A percentile compares a stretch with the other conserved stretches of the same genome.
phyloP scores from a whole-genome alignment of 2,797 vertebrate genomes.

The Crocidura indochinensis region DNA sequence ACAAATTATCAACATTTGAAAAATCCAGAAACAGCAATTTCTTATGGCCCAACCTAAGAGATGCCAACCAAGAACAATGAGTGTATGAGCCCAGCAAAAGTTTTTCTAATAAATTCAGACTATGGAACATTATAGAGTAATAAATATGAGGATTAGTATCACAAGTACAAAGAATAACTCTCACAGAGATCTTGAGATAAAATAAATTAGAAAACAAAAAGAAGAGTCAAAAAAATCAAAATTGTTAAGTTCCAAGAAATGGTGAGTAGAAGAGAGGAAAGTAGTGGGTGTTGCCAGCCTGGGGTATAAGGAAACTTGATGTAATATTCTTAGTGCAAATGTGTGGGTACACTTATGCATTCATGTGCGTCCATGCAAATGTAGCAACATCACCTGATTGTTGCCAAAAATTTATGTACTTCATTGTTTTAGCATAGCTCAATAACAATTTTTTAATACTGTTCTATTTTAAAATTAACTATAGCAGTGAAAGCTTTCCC shows the following conservation, averaged over 20 bases:
- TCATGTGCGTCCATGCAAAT: fast-evolving
- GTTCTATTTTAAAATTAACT: background rate
- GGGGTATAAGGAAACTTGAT: background rate
- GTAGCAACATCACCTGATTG: background rate
- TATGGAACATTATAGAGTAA: background rate
- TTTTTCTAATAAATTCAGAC: background rate
- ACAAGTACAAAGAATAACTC: background rate
- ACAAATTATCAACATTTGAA: background rate
- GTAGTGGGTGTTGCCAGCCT: background rate
- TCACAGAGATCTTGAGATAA: background rate
- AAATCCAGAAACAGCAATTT: background rate
- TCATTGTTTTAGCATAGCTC: background rate
- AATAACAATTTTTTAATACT: background rate
- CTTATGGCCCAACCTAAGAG: background rate
- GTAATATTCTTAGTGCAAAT: background rate
- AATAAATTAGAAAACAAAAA: background rate
- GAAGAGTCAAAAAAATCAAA: background rate
- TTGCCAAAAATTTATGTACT: background rate
- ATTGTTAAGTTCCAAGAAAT: too few species aligned
- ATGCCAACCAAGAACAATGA: background rate
- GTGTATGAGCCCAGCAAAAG: background rate
- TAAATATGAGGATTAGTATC: background rate
- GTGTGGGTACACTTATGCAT: fast-evolving
- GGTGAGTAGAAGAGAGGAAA: background rate
- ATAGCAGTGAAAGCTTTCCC: background rate